Evolutionary conservation across 2,113 vertebrate species (phyloP), one percentile per base, ranked within the genome.

Genomic region (Phalacrocorax aristotelis): DNA sequence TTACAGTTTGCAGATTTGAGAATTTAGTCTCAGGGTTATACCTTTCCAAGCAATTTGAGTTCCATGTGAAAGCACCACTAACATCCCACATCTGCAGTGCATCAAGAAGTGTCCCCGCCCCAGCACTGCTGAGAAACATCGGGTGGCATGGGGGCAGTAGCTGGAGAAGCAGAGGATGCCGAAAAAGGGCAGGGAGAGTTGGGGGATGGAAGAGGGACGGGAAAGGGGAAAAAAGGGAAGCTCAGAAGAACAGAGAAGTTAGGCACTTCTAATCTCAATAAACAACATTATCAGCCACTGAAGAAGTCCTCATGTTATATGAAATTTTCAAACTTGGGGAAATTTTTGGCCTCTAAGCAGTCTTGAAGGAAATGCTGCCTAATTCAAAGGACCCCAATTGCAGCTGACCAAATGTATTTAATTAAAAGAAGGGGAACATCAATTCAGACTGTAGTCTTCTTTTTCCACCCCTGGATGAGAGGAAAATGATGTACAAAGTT

Each of bases 21-120:
- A 88, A 64, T 90, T 95, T 52, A 93, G 96, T 94, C 93, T 64
- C 91, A 94, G 95, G 94, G 96, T 96, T 97, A 96, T 96, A 97
- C 68, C 90, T 97, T 95, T 82, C 57, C 74, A 15, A 91, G 89
- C 93, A 54, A 91, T 84, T 44, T 64, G 95, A 97, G 92, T 96
- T 96, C 80, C 91, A 89, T 80, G 95, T 92, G 95, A 97, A 97
- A 96, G 93, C 64, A 19, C 42, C 69, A n/a, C 48, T 42, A 65
- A 62, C 16, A 49, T n/a, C 42, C 46, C 92, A 96, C 95, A 96
- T 97, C 96, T 97, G 97, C 81, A 95, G 86, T 4, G 11, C 87
- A 97, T 97, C 95, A 97, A 70, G 75, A 29, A 81, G 60, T 12
- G 27, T 77, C 23, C 18, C 46, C 42, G 25, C 22, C 13, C 44